phyloP scores from a whole-genome alignment of 2,113 vertebrate species.

The Ictidomys tridecemlineatus region DNA sequence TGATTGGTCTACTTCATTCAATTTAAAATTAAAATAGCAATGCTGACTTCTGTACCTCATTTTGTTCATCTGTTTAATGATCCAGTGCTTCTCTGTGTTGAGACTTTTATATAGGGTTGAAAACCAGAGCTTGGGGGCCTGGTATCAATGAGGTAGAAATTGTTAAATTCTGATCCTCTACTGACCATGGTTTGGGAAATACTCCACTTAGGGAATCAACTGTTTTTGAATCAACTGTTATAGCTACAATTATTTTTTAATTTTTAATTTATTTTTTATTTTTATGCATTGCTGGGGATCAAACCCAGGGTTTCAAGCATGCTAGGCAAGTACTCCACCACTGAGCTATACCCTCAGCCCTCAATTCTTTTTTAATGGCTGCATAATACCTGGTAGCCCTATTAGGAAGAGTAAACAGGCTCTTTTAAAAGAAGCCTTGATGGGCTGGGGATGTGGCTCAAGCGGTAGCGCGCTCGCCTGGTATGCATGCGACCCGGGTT shows the following conservation, averaged over 20 bases:
- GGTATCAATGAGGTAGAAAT: background rate
- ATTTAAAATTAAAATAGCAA: background rate
- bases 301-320: no score
- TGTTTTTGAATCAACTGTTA: background rate
- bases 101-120: background rate
- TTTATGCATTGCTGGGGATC: no score
- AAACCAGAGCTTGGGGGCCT: background rate
- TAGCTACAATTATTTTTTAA: background rate
- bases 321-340: no score
- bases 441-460: no score
- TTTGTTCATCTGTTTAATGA: background rate
- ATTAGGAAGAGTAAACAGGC: no score
- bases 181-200: background rate
- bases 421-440: background rate
- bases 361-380: background rate
- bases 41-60: background rate
- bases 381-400: background rate
- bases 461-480: no score
- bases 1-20: background rate
- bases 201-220: background rate
- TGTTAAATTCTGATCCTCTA: background rate
- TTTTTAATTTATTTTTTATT: background rate
- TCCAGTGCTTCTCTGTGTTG: background rate
- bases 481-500: no score
- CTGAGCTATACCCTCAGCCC: no score